Percentiles rank a stretch among this genome's conserved stretches.
These are phyloP conservation scores for Caenorhabditis parvicauda DNA, from an alignment of 2,888 invertebrate species.

Conservation along the genomic window DNA sequence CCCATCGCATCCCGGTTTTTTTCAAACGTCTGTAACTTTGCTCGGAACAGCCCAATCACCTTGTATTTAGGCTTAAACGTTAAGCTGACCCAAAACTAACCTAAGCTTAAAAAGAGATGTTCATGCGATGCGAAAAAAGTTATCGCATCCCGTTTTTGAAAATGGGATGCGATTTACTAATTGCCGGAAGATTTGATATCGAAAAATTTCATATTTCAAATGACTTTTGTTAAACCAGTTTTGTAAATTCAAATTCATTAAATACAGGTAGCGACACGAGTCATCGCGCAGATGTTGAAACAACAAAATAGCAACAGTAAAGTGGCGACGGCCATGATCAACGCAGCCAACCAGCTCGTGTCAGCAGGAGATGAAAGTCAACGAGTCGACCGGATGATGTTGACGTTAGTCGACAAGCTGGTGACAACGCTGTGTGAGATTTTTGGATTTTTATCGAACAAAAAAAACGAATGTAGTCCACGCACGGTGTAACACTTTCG, in stretches of 20 bases:
- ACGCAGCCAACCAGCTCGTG: slow-evolving; percentile 17
- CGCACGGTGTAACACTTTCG: too few relatives aligned
- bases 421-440: slow-evolving; percentile 36
- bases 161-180: too few relatives aligned
- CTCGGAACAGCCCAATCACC: too few relatives aligned
- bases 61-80: too few relatives aligned
- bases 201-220: not conserved
- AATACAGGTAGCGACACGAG: slow-evolving; percentile 21
- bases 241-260: not conserved
- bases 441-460: not conserved
- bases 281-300: slow-evolving; percentile 28
- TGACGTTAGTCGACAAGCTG: slow-evolving; percentile 74
- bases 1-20: too few relatives aligned
- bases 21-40: too few relatives aligned
- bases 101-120: not conserved
- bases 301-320: slow-evolving; percentile 19
- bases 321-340: slow-evolving; percentile 13
- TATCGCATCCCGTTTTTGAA: too few relatives aligned
- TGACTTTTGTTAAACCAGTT: too few relatives aligned
- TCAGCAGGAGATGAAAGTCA: slow-evolving; percentile 94
- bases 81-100: too few relatives aligned
- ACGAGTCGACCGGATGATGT: slow-evolving; percentile 88
- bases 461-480: too few relatives aligned
- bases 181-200: not conserved
- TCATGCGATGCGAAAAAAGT: not conserved